Evolutionary conservation across 1,140 invertebrate species (phyloP), one percentile per base, ranked within the genome.

Genomic region (Telenomus remus): DNA sequence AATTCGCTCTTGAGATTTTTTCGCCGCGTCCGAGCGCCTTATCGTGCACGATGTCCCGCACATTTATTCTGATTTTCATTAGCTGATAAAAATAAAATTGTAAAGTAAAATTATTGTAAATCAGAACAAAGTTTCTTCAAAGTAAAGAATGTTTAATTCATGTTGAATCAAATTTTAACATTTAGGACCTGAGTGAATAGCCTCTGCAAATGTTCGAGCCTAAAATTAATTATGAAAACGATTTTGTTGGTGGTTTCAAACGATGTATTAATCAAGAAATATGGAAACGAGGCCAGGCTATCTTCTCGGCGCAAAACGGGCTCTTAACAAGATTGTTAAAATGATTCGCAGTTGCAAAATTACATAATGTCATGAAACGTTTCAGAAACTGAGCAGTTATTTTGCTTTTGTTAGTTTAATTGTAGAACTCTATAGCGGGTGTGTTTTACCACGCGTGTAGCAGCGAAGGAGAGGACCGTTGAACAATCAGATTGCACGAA

Each of bases 321-420:
- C 6, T 27, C 19, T 6, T 27, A 27, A 27, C 37, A 39, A 11
- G n/a, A 9, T n/a, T 39, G 37, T 57, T 43, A 14, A 60, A 44
- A 49, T 60, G 37, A 60, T 72, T 35, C 53, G 11, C 35, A 39
- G n/a, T 42, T 13, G 42, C 6, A 14, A 39, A 75, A 69, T 76
- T 46, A 55, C 61, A 39, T 76, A 71, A 70, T 69, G 66, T 43
- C 19, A 50, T 27, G 57, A 35, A 19, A 33, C 9, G 37, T 39
- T 37, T 12, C 12, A 56, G n/a, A 65, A 19, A 48, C 4, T 48
- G 14, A 42, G 34, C 12, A 50, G 49, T 59, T 68, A 57, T 53
- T 61, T 70, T 70, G 57, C 76, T 66, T 74, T 73, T 73, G 69
- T 70, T 55, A 34, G 46, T 47, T 73, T 73, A 70, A 78, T 78